A percentile compares a stretch with the other conserved stretches of the same genome.
phyloP scores from a whole-genome alignment of 2,113 vertebrate genomes.

The Oenanthe oenanthe region DNA sequence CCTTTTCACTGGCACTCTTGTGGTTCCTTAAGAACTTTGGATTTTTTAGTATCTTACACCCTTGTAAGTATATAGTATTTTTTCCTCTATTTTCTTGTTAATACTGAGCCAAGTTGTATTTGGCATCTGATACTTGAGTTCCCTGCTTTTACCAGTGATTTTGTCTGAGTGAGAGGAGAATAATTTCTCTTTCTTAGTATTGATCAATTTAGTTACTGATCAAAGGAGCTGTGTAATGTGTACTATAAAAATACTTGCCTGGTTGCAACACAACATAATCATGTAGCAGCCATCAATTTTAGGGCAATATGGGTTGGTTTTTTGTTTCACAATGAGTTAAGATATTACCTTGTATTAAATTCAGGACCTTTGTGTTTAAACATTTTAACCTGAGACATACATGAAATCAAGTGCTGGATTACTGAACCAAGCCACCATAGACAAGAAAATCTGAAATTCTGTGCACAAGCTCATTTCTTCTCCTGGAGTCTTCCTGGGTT shows the following conservation, averaged over 20 bases:
- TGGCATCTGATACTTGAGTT: not conserved
- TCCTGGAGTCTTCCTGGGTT: not conserved
- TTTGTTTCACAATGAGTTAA: not conserved
- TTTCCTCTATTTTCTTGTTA: not conserved
- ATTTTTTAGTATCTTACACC: not conserved
- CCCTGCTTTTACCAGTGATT: not conserved
- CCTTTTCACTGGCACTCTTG: not conserved
- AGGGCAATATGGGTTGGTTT: not conserved
- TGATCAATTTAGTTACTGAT: not conserved
- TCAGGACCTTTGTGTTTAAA: not conserved
- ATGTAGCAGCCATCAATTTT: not conserved
- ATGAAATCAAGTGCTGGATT: not conserved
- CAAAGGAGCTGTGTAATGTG: too few relatives aligned
- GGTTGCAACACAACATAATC: not conserved
- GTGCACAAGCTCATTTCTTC: not conserved
- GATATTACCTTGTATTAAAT: not conserved
- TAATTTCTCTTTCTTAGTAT: not conserved
- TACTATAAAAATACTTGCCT: not conserved
- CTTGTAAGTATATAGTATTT: not conserved
- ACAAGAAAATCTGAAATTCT: not conserved
- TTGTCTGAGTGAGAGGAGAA: not conserved
- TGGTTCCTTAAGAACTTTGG: not conserved
- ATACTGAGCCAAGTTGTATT: not conserved
- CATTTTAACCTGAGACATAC: not conserved
- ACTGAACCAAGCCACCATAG: not conserved